These are phyloP conservation scores for Sciurus vulgaris DNA, from an alignment of 2,797 vertebrate species.

Conservation along the genomic window DNA sequence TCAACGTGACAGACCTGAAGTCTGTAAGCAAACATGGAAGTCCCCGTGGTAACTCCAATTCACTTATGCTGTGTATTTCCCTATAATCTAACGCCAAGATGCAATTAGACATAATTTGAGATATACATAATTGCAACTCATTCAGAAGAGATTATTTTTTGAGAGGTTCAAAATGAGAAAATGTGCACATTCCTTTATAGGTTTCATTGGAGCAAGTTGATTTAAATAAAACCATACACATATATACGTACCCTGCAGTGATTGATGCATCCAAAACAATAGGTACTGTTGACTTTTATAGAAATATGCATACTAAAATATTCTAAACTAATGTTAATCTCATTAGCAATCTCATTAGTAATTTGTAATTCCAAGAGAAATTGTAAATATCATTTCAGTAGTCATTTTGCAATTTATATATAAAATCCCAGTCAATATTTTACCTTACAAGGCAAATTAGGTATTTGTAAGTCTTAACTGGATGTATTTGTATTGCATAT, in stretches of 20 bases:
- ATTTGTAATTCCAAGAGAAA: neutral
- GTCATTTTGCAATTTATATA: neutral
- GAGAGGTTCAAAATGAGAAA: slow-evolving; percentile 73
- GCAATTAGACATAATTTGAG: slow-evolving; percentile 74
- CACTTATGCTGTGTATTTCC: neutral
- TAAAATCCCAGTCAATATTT: slow-evolving; percentile 11
- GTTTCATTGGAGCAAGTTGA: slow-evolving; percentile 60
- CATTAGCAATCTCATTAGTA: neutral
- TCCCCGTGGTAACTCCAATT: slow-evolving; percentile 30
- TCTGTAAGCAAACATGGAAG: neutral
- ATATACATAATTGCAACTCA: slow-evolving; percentile 70
- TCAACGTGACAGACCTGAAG: slow-evolving; percentile 7
- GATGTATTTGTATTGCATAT: neutral
- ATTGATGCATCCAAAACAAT: slow-evolving; percentile 29
- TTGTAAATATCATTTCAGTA: neutral
- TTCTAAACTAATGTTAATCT: slow-evolving; percentile 8
- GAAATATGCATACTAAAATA: neutral
- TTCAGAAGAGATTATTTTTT: slow-evolving; percentile 66
- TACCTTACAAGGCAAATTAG: neutral
- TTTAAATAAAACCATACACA: slow-evolving; percentile 45
- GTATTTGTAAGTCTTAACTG: neutral
- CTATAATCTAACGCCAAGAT: slow-evolving; percentile 63
- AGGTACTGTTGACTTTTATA: neutral
- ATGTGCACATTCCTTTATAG: slow-evolving; percentile 67
- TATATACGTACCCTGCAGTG: neutral